phyloP scores from a whole-genome alignment of 2,113 vertebrate genomes.

The Neotoma lepida region DNA sequence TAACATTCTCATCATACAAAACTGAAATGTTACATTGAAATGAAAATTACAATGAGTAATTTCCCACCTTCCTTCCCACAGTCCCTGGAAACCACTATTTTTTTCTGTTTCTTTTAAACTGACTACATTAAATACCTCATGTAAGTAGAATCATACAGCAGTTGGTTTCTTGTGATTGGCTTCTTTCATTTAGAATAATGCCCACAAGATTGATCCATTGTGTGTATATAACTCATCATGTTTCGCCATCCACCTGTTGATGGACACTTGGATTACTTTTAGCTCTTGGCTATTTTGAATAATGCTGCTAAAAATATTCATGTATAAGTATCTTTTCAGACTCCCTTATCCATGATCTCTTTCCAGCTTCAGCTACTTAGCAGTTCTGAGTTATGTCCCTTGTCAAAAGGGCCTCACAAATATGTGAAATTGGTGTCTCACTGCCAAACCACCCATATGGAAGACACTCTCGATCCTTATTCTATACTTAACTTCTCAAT shows the following conservation, averaged over 20 bases:
- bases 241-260: neutral
- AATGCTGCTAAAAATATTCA: neutral
- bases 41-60: neutral
- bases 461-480: constrained; percentile 9
- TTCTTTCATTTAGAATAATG: constrained; percentile 35
- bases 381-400: neutral
- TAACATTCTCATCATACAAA: constrained; percentile 4
- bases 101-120: constrained; percentile 3
- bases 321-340: neutral
- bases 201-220: neutral
- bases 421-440: constrained; percentile 22
- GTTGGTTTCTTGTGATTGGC: neutral
- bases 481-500: neutral
- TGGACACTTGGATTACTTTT: neutral
- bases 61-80: neutral
- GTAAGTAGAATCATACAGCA: neutral
- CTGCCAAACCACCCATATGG: neutral
- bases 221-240: neutral
- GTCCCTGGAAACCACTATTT: neutral
- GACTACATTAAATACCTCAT: neutral
- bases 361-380: neutral
- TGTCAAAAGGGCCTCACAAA: neutral
- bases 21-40: neutral
- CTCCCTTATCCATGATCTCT: neutral
- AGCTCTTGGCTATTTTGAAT: neutral